Percentiles rank a stretch among this genome's conserved stretches.
phyloP scores from a whole-genome alignment of 2,797 vertebrate genomes.

The Melanogrammus aeglefinus region DNA sequence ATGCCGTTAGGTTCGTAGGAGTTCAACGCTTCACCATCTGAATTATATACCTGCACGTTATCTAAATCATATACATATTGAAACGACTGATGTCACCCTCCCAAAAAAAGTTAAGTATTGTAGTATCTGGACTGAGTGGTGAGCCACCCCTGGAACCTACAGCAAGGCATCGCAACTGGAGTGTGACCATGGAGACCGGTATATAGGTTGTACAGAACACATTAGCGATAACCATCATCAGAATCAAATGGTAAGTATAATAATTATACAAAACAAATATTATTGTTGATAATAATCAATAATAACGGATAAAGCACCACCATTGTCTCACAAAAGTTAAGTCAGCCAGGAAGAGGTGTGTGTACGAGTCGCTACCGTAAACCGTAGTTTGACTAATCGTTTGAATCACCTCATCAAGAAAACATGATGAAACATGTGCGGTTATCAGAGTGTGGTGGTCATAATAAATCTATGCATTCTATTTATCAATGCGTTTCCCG shows the following conservation, averaged over 20 bases:
- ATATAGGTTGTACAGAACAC: slow-evolving; percentile 41
- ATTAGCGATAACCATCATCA: slow-evolving; percentile 22
- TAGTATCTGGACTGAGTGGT: background rate
- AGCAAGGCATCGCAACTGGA: slow-evolving; percentile 12
- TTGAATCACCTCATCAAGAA: background rate
- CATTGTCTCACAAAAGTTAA: background rate
- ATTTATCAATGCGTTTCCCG: background rate
- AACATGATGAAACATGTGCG: background rate
- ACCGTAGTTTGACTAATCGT: background rate
- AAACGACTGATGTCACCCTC: background rate
- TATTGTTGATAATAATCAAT: background rate
- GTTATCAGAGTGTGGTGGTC: background rate
- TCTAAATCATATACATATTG: background rate
- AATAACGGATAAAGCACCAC: slow-evolving; percentile 46
- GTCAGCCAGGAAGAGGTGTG: background rate
- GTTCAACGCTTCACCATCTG: background rate
- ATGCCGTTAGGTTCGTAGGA: slow-evolving; percentile 22
- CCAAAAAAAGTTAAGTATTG: background rate
- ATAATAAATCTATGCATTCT: background rate
- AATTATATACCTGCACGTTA: background rate
- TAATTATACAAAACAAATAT: slow-evolving; percentile 29
- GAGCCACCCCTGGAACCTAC: slow-evolving; percentile 30
- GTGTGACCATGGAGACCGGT: slow-evolving; percentile 30
- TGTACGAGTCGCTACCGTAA: background rate
- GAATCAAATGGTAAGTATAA: slow-evolving; percentile 31